phyloP scores from a whole-genome alignment of 92 coral and sea anemone genomes.

The Zoanthus sansibaricus region DNA sequence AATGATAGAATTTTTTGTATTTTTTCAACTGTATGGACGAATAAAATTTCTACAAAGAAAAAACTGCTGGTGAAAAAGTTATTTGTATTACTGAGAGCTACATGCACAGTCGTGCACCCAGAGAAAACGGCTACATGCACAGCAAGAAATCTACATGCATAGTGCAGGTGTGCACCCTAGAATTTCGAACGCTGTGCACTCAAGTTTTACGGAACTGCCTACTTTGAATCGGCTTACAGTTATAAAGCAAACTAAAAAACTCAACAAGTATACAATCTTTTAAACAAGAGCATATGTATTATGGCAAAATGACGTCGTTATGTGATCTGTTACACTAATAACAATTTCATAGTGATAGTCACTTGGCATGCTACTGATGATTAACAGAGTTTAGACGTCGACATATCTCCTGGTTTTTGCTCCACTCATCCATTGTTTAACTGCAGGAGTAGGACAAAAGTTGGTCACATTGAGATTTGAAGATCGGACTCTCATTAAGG shows the following conservation, averaged over 20 bases:
- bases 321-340: constrained; percentile 25
- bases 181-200: background rate
- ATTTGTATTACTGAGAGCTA: too few relatives aligned
- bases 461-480: constrained; percentile 18
- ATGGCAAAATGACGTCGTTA: constrained; percentile 1
- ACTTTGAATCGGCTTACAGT: constrained; percentile 6
- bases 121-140: too few relatives aligned
- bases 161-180: too few relatives aligned
- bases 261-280: constrained; percentile 26
- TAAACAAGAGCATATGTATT: constrained; percentile 12
- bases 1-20: too few relatives aligned
- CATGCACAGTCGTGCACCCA: too few relatives aligned
- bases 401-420: constrained; percentile 55
- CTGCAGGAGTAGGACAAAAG: constrained; percentile 21
- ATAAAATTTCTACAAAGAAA: too few relatives aligned
- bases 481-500: constrained; percentile 46
- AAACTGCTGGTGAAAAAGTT: too few relatives aligned
- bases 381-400: background rate
- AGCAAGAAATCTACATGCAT: too few relatives aligned
- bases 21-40: too few relatives aligned
- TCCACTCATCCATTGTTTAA: constrained; percentile 33
- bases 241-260: constrained; percentile 20
- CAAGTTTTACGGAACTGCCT: background rate
- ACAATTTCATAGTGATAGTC: constrained; percentile 16
- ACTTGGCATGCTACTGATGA: background rate